These are phyloP conservation scores for Drosophila pegasa DNA, from an alignment of 2,888 invertebrate species.

Conservation along the genomic window DNA sequence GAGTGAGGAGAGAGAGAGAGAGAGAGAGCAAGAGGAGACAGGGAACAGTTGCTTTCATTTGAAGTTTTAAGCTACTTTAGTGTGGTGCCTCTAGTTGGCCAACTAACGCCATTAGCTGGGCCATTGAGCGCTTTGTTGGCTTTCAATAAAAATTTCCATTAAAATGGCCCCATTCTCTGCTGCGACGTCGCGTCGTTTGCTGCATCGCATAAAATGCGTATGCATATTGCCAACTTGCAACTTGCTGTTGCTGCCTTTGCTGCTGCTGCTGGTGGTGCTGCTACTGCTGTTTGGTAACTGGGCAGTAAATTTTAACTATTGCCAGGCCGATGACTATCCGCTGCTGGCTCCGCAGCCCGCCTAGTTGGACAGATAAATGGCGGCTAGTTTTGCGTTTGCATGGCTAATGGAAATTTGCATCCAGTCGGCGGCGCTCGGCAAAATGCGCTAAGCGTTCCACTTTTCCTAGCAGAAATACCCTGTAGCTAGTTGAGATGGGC, in stretches of 20 bases:
- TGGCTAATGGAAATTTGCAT: conserved; percentile 80
- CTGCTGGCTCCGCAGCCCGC: conserved; percentile 7
- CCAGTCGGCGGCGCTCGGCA: conserved; percentile 69
- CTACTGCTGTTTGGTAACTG: conserved; percentile 54
- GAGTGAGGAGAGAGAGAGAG: not conserved
- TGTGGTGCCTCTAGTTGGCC: conserved; percentile 53
- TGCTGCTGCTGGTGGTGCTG: conserved; percentile 7
- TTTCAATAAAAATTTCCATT: conserved; percentile 79
- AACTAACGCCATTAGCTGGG: conserved; percentile 79
- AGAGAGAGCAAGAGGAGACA: not conserved
- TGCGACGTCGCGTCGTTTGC: conserved; percentile 32
- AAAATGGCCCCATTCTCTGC: conserved; percentile 60
- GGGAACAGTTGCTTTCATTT: conserved; percentile 55
- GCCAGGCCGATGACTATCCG: conserved; percentile 65
- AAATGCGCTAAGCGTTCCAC: conserved; percentile 54
- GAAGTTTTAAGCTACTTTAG: conserved; percentile 73
- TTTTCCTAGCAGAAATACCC: conserved; percentile 14
- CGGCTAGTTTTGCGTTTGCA: conserved; percentile 80
- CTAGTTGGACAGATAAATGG: conserved; percentile 75
- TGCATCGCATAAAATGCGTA: conserved; percentile 74
- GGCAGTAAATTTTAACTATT: conserved; percentile 80
- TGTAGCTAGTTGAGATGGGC: not conserved
- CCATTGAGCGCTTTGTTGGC: conserved; percentile 80
- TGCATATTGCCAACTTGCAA: conserved; percentile 79
- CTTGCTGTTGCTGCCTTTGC: conserved; percentile 31